Base-by-base conservation (phyloP, 2,888 invertebrate species). In the Nephrotoma appendiculata region DNA sequence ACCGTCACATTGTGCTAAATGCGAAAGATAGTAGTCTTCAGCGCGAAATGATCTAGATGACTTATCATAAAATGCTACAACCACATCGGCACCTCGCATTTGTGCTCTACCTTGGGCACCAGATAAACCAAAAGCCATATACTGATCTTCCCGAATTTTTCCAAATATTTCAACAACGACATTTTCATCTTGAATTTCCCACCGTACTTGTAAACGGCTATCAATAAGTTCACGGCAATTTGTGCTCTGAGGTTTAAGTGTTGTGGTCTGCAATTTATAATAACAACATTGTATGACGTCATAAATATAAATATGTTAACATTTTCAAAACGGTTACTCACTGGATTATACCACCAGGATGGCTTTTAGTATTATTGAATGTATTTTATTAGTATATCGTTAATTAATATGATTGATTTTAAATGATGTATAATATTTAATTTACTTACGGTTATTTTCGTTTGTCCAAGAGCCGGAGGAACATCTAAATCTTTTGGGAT, bases 261-360 rank as follows among this genome's bases (percentile, higher is more conserved):
- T 95, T 11, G 96, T 95, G 9, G 96, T 96, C 96, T 96, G 93
- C 87, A 93, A 93, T 84, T 6, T 83, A 41, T 11, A 48, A n/a
- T n/a, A 48, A n/a, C 48, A 12, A n/a, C n/a, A 48, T 48, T 48
- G 1, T n/a, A 48, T 48, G 48, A n/a, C 48, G 1, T 48, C n/a
- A 48, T n/a, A 48, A 48, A 48, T 41, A 41, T 42, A 2, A 0
- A 5, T 83, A 6, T 41, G 12, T 41, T 12, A 41, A 11, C 6
- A 42, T 42, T 42, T 42, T 42, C 5, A 84, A 42, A 43, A 6
- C 5, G 41, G 84, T 42, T 94, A 96, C 97, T 97, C 93, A 97
- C 97, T 91, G 97, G 96, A 92, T 96, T 96, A 92, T 97, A 97
- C 97, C 97, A 97, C 97, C 97, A 97, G 90, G 96, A 95, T 91